Conservation (phyloP, 92 coral and sea anemone species). For the Micromussa lordhowensis region DNA sequence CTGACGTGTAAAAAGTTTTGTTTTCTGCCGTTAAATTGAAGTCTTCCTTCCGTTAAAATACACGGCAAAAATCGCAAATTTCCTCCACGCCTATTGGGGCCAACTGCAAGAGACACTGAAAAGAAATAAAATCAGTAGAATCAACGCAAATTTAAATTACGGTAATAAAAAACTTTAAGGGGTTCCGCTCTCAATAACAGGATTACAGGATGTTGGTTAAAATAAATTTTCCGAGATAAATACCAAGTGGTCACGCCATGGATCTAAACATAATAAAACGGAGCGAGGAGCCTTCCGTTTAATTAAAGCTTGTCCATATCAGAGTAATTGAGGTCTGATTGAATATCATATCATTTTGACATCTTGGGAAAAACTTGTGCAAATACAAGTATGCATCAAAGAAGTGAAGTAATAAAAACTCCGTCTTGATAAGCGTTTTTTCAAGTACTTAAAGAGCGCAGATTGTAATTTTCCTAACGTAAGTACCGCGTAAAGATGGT, state of each 20-base stretch:
- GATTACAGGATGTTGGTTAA: constrained; percentile 17
- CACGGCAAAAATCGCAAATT: not conserved
- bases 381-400: constrained; percentile 24
- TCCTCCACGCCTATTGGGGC: not conserved
- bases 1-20: not conserved
- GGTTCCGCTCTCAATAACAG: constrained; percentile 14
- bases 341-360: constrained; percentile 17
- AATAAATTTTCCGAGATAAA: constrained; percentile 3
- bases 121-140: not conserved
- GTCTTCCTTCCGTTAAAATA: not conserved
- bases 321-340: constrained; percentile 14
- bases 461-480: constrained; percentile 1
- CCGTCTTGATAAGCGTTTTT: constrained; percentile 35
- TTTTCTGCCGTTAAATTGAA: not conserved
- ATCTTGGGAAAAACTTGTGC: constrained; percentile 1
- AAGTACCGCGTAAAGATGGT: constrained; percentile 16
- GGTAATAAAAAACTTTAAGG: not conserved
- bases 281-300: constrained; percentile 20
- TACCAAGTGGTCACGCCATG: not conserved
- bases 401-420: not conserved
- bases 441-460: constrained; percentile 38
- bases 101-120: not conserved
- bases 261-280: not conserved
- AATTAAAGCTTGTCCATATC: constrained; percentile 18
- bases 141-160: not conserved